Conservation (phyloP, 2,113 vertebrate genomes). For the Rhinoptilus africanus region DNA sequence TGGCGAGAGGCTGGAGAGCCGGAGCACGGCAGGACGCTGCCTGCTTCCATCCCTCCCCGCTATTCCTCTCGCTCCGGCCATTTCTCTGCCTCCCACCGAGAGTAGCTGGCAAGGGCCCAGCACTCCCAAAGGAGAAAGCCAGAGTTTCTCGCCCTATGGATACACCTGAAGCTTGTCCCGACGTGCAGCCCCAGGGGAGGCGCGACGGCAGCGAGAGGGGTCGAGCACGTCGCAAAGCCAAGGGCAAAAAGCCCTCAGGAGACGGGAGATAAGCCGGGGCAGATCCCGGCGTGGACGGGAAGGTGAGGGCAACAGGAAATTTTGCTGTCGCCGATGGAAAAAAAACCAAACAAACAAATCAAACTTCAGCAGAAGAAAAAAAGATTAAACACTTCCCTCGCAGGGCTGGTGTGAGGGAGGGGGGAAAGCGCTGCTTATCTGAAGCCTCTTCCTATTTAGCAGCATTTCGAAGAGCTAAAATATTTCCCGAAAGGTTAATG, state of each 20-base stretch:
- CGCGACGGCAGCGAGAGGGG: fast-evolving
- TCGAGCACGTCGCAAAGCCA: background rate
- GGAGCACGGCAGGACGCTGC: background rate
- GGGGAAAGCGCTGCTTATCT: background rate
- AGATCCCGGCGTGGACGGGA: background rate
- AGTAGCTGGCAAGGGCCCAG: background rate
- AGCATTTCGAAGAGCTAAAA: background rate
- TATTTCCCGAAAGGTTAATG: background rate
- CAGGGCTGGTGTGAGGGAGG: background rate
- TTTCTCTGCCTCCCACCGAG: background rate
- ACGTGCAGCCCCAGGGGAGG: background rate
- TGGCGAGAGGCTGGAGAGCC: background rate
- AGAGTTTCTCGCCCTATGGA: background rate
- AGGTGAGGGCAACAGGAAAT: background rate
- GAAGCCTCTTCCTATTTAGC: background rate
- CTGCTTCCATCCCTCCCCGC: background rate
- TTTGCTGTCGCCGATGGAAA: constrained; percentile 6
- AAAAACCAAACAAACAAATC: background rate
- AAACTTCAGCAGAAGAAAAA: background rate
- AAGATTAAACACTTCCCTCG: constrained; percentile 7
- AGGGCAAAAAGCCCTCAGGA: constrained; percentile 2
- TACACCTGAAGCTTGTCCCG: background rate
- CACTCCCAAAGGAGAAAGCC: background rate
- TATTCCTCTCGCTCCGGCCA: background rate
- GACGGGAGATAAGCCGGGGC: background rate